These are phyloP conservation scores for Deroplatys truncata DNA, from an alignment of 2,888 invertebrate species.

Conservation along the genomic window DNA sequence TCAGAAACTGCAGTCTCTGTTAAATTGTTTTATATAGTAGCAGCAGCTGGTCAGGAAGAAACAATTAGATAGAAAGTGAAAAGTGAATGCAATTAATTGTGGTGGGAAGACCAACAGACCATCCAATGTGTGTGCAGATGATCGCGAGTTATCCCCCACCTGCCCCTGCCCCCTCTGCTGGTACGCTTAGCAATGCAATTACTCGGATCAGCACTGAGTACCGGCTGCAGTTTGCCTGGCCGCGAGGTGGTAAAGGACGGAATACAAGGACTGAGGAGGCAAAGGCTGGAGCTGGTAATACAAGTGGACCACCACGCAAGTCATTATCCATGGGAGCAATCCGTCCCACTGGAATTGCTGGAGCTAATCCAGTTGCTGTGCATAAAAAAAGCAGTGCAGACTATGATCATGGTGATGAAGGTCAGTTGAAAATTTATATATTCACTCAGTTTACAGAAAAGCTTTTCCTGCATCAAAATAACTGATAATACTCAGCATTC, in stretches of 20 bases:
- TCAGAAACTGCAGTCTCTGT: background rate
- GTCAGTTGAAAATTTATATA: slow-evolving; percentile 4
- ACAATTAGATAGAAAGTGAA: background rate
- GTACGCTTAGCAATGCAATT: slow-evolving; percentile 54
- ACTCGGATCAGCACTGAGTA: slow-evolving; percentile 80
- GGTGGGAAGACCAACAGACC: slow-evolving; percentile 4
- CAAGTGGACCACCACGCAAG: slow-evolving; percentile 60
- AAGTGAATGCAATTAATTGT: background rate
- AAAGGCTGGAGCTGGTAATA: slow-evolving; percentile 1
- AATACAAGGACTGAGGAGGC: background rate
- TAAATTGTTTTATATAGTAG: background rate
- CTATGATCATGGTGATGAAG: slow-evolving; percentile 26
- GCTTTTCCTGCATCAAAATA: background rate
- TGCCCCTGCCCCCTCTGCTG: slow-evolving; percentile 21
- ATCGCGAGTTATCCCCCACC: slow-evolving; percentile 31
- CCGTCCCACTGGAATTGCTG: slow-evolving; percentile 52
- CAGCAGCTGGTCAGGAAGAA: background rate
- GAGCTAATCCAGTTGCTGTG: slow-evolving; percentile 52
- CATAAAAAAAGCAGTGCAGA: slow-evolving; percentile 58
- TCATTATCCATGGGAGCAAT: slow-evolving; percentile 85
- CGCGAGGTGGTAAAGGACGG: slow-evolving; percentile 48
- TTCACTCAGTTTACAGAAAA: background rate
- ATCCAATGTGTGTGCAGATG: slow-evolving; percentile 29
- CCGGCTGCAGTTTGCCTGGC: slow-evolving; percentile 88
- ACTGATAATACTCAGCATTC: background rate